phyloP scores from a whole-genome alignment of 2,797 vertebrate species.

The Prionace glauca region DNA sequence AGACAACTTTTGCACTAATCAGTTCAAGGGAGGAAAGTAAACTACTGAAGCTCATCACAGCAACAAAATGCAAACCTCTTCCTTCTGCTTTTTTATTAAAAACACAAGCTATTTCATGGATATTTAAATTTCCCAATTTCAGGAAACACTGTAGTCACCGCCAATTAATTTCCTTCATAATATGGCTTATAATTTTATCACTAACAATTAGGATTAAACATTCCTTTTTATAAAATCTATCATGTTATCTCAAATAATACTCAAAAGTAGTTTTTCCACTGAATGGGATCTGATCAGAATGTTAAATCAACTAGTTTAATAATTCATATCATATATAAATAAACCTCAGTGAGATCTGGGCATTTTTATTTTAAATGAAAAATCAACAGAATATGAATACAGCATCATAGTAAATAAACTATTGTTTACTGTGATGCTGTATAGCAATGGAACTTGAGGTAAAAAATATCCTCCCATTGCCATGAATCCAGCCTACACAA shows the following conservation, averaged over 20 bases:
- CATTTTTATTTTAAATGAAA: neutral
- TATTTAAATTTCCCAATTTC: neutral
- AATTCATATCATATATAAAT: neutral
- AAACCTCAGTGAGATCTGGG: neutral
- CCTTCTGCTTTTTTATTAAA: neutral
- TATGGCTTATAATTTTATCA: neutral
- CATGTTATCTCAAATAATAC: neutral
- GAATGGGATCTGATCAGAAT: neutral
- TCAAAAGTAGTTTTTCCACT: neutral
- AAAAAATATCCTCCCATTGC: neutral
- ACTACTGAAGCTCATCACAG: conserved; percentile 17
- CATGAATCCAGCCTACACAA: neutral
- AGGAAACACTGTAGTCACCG: neutral
- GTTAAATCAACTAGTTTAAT: neutral
- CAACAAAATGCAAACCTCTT: conserved; percentile 29
- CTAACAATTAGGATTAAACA: neutral
- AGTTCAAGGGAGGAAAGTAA: neutral
- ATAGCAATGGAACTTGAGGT: too few species aligned
- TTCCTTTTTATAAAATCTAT: neutral
- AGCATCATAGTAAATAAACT: neutral
- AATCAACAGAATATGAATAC: neutral
- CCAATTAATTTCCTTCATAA: neutral
- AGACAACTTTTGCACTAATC: neutral
- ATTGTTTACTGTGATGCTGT: neutral
- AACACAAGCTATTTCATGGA: neutral